Evolutionary conservation across 2,888 invertebrate genomes (phyloP), one percentile per base, ranked within the genome.

Genomic region (Amphipyra tragopoginis): DNA sequence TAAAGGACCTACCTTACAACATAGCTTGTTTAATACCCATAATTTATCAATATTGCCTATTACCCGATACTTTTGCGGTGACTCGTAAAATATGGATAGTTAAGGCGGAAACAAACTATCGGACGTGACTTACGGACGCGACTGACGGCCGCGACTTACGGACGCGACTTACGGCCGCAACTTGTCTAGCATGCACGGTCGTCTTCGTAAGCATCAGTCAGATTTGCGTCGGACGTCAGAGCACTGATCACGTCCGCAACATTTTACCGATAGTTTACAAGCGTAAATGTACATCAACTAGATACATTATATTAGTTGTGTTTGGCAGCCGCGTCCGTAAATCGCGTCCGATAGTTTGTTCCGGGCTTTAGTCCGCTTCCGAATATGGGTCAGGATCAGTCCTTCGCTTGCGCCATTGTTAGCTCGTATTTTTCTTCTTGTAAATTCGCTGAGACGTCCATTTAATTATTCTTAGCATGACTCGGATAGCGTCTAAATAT

Each of bases 11-110:
- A 70, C 58, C 60, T 61, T 55, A 63, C 59, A 55, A 49, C 54
- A 40, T 47, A 65, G 82, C 83, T 86, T 86, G 85, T 87, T 86
- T 83, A 87, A 83, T 77, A 77, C 81, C 79, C 85, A 88, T 90
- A 89, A 88, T 81, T 90, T 88, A 89, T 86, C 85, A 84, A 81
- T 84, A 90, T 88, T 78, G 87, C 80, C 87, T 86, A 86, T 90
- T 88, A 88, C 80, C 84, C 67, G 54, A 53, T 70, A 63, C 65
- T 71, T 65, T 64, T 21, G 53, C 62, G 65, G 78, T 78, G 77
- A 82, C 70, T 81, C 71, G 78, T 75, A 85, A 81, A 86, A 87
- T 87, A 85, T 84, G 82, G 81, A 82, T 82, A 79, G 87, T 89
- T 90, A 90, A 91, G 91, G 2, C 21, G 2, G 21, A 21, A 21